Evolutionary conservation across 2,797 vertebrate genomes (phyloP).

Genomic region (Tragelaphus oryx): DNA sequence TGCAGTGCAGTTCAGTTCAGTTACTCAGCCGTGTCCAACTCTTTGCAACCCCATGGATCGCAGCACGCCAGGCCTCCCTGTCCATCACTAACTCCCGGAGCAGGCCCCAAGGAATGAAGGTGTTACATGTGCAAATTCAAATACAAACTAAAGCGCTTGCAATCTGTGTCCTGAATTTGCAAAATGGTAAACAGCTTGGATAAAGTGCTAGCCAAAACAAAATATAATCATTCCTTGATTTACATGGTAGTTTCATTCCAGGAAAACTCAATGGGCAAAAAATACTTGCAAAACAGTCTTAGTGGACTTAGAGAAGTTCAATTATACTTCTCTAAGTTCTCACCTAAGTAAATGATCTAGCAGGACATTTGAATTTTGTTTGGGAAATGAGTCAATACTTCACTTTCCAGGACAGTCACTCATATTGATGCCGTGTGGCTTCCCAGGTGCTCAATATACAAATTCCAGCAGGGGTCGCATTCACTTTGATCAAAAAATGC

Average conservation of each 20-base stretch:
- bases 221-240: not conserved
- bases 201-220: not conserved
- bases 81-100: not conserved
- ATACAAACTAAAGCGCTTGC: not conserved
- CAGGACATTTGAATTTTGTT: not conserved
- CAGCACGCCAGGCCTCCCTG: too few species aligned
- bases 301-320: not conserved
- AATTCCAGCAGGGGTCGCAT: not conserved
- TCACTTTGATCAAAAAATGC: not conserved
- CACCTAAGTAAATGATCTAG: not conserved
- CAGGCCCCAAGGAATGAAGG: not conserved
- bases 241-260: not conserved
- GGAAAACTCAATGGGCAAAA: slow-evolving; percentile 4
- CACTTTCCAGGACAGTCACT: not conserved
- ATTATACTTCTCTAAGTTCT: not conserved
- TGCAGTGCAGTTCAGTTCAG: too few species aligned
- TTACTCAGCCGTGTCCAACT: too few species aligned
- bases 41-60: too few species aligned
- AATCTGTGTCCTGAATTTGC: not conserved
- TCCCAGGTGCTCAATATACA: not conserved
- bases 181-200: not conserved
- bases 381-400: not conserved
- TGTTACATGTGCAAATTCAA: not conserved
- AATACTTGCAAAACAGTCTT: not conserved
- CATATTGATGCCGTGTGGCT: not conserved